Percentiles rank a stretch among this genome's conserved stretches.
phyloP scores from a whole-genome alignment of 2,888 invertebrate genomes.

The Drosophila nigritarsus region DNA sequence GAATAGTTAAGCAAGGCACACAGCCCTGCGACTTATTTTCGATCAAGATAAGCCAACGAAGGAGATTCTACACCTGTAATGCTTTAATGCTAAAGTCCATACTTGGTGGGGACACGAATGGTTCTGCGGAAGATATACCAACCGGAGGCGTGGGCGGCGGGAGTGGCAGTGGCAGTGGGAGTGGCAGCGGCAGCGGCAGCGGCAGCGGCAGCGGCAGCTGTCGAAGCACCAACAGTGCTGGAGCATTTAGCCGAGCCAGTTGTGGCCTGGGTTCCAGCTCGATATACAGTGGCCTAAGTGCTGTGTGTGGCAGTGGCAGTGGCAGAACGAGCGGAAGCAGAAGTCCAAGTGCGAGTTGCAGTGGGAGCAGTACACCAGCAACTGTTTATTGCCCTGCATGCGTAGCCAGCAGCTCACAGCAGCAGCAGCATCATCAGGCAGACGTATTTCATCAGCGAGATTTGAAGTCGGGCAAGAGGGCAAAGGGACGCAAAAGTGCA shows the following conservation, averaged over 20 bases:
- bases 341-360: constrained; percentile 22
- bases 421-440: constrained; percentile 35
- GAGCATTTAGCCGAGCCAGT: constrained; percentile 52
- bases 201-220: constrained; percentile 43
- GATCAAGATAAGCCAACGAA: constrained; percentile 75
- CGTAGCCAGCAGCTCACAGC: constrained; percentile 53
- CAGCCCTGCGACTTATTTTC: constrained; percentile 42
- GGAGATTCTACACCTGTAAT: constrained; percentile 82
- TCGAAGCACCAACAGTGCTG: constrained; percentile 19
- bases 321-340: constrained; percentile 22
- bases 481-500: constrained; percentile 64
- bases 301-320: constrained; percentile 50
- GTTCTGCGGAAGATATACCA: constrained; percentile 73
- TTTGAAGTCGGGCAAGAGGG: constrained; percentile 53
- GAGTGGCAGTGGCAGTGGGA: constrained; percentile 49
- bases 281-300: constrained; percentile 61
- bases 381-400: constrained; percentile 68
- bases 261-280: constrained; percentile 61
- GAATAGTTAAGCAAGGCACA: constrained; percentile 31
- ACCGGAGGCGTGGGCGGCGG: constrained; percentile 67
- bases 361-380: constrained; percentile 66
- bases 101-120: constrained; percentile 81
- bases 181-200: constrained; percentile 41
- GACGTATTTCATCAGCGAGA: constrained; percentile 41
- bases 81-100: constrained; percentile 85